These are phyloP conservation scores for Mesoligia furuncula DNA, from an alignment of 2,888 invertebrate genomes.

Conservation along the genomic window DNA sequence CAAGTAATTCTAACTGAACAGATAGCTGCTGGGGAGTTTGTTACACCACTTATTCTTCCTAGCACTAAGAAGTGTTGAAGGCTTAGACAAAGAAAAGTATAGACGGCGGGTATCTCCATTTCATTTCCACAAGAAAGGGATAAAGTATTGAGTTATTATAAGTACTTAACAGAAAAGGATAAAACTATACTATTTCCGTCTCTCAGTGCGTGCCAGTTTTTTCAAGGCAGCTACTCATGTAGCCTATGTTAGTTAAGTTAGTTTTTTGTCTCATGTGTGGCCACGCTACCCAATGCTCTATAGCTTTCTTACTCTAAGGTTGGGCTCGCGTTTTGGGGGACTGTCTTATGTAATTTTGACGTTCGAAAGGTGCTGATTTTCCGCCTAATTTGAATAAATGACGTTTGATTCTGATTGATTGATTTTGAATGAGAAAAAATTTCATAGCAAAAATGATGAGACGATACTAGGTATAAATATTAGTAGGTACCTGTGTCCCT, in stretches of 20 bases:
- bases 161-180: too few species aligned
- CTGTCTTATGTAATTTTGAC: neutral
- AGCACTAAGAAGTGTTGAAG: neutral
- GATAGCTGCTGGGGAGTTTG: neutral
- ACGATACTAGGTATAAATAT: neutral
- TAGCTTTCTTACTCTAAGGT: too few species aligned
- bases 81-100: too few species aligned
- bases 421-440: neutral
- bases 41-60: rapidly evolving
- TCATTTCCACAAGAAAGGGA: too few species aligned
- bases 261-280: too few species aligned
- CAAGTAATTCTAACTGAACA: neutral
- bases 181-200: too few species aligned
- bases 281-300: too few species aligned
- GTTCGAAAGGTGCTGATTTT: neutral
- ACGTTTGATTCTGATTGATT: neutral
- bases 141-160: too few species aligned
- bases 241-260: too few species aligned
- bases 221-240: too few species aligned
- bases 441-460: neutral
- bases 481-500: neutral
- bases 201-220: too few species aligned
- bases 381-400: neutral
- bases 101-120: too few species aligned
- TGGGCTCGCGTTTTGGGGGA: neutral